A percentile compares a stretch with the other conserved stretches of the same genome.
Conservation (phyloP, 2,113 vertebrate genomes). For the Prochilodus magdalenae region DNA sequence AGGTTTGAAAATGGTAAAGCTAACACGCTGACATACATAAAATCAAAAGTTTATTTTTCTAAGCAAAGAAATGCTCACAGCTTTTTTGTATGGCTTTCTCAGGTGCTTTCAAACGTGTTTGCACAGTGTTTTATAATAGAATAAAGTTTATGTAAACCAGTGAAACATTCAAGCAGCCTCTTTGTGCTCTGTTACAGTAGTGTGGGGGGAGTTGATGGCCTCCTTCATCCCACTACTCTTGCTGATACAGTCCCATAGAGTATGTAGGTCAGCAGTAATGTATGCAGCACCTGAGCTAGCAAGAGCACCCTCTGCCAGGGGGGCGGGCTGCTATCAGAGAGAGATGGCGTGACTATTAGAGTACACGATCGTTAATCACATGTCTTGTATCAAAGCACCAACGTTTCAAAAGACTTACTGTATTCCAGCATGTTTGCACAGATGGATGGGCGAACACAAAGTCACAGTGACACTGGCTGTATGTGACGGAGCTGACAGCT, state of each 20-base stretch:
- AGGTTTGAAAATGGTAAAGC: too few relatives aligned
- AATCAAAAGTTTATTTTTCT: too few relatives aligned
- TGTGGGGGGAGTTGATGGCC: constrained; percentile 13
- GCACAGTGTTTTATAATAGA: neutral
- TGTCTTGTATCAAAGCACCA: constrained; percentile 5
- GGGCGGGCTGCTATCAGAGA: neutral
- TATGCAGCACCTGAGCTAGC: constrained; percentile 43
- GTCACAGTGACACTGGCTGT: constrained; percentile 23
- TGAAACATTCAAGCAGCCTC: neutral
- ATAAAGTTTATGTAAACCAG: neutral
- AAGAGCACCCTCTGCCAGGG: constrained; percentile 15
- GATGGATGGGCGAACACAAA: constrained; percentile 31
- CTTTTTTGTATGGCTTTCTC: neutral
- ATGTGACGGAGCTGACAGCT: constrained; percentile 17
- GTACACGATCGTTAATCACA: constrained; percentile 7
- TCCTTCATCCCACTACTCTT: neutral
- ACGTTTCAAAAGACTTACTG: constrained; percentile 19
- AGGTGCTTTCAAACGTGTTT: neutral
- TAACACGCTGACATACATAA: too few relatives aligned
- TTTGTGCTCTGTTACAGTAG: neutral
- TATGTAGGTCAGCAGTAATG: constrained; percentile 58
- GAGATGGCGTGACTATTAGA: neutral
- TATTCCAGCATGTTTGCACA: constrained; percentile 14
- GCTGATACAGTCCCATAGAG: constrained; percentile 27
- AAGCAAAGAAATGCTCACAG: neutral